Evolutionary conservation across 2,113 vertebrate species (phyloP).

Genomic region (Serinus canaria): DNA sequence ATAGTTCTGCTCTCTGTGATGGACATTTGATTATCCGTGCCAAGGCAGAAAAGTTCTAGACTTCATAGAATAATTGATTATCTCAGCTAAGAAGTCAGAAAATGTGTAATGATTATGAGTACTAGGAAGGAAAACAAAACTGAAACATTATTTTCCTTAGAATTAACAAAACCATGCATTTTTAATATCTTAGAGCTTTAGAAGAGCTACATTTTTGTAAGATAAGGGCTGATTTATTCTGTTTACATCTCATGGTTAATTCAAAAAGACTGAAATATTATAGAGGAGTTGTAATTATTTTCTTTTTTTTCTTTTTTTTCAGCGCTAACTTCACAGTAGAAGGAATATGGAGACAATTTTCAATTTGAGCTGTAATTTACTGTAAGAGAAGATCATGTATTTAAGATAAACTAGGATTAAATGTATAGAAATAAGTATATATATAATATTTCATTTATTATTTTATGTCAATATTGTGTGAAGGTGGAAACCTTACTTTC

Average conservation of each 20-base stretch:
- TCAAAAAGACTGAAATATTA: background rate
- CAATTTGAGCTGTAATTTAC: background rate
- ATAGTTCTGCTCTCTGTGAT: accelerated
- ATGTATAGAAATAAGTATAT: background rate
- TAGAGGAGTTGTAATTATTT: background rate
- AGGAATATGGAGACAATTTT: background rate
- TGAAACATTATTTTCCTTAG: background rate
- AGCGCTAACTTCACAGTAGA: background rate
- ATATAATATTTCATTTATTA: background rate
- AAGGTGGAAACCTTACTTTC: background rate
- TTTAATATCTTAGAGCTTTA: background rate
- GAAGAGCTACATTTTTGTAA: background rate
- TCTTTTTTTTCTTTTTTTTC: background rate
- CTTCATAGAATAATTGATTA: background rate
- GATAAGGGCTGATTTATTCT: background rate
- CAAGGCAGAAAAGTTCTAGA: background rate
- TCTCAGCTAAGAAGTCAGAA: background rate
- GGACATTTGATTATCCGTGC: background rate
- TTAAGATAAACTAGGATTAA: background rate
- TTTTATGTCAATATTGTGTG: background rate
- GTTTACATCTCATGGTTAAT: background rate
- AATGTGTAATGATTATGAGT: background rate
- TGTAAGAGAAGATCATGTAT: background rate
- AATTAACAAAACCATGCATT: background rate
- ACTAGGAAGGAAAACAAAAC: background rate